Conservation (phyloP, 2,888 invertebrate genomes). For the Macaria notata region DNA sequence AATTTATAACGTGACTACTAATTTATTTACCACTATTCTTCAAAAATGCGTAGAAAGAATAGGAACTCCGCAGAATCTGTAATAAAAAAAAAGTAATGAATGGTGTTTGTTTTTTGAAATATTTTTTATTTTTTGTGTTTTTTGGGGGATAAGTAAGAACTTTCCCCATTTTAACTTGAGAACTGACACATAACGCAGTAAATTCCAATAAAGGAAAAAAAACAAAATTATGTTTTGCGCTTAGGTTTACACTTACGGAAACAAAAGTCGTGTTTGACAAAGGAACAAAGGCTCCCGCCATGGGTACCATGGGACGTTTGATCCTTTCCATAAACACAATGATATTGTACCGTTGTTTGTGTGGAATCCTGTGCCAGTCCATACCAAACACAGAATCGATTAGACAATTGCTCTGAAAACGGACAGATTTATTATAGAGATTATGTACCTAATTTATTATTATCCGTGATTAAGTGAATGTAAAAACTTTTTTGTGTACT, state of each 20-base stretch:
- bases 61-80: conserved; percentile 51
- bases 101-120: background rate
- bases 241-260: conserved; percentile 44
- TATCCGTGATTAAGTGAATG: too few relatives aligned
- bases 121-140: background rate
- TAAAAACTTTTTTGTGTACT: too few relatives aligned
- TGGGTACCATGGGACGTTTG: conserved; percentile 58
- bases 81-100: conserved; percentile 26
- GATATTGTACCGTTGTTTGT: conserved; percentile 43
- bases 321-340: conserved; percentile 69
- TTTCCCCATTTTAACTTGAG: too few relatives aligned
- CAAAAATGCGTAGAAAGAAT: conserved; percentile 50
- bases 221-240: too few relatives aligned
- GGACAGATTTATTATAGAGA: background rate
- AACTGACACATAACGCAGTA: too few relatives aligned
- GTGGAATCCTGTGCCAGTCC: conserved; percentile 48
- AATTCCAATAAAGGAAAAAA: too few relatives aligned
- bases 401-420: conserved; percentile 44
- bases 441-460: too few relatives aligned
- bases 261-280: conserved; percentile 69
- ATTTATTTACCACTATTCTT: conserved; percentile 36
- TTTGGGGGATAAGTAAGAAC: too few relatives aligned
- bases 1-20: too few relatives aligned
- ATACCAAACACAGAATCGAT: conserved; percentile 51
- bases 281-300: conserved; percentile 65